phyloP scores from a whole-genome alignment of 2,113 vertebrate genomes.

The Poeciliopsis prolifica region DNA sequence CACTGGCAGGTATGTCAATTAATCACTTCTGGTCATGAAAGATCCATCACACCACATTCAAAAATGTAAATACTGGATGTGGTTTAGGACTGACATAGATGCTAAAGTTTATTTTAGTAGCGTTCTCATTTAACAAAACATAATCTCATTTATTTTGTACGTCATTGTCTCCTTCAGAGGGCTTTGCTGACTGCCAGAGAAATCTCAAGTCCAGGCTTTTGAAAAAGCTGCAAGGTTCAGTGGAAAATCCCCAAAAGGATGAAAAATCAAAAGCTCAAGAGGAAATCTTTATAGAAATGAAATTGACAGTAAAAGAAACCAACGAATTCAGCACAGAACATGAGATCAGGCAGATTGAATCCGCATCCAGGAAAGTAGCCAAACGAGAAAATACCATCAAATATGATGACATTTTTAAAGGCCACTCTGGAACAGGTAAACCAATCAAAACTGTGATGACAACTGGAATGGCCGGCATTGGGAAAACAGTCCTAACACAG shows the following conservation, averaged over 20 bases:
- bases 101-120: not conserved
- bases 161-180: conserved; percentile 6
- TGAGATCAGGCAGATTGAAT: conserved; percentile 38
- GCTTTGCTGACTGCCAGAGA: conserved; percentile 8
- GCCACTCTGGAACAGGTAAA: not conserved
- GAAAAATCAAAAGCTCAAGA: conserved; percentile 9
- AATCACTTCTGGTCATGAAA: not conserved
- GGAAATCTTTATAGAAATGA: conserved; percentile 9
- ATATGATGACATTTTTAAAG: conserved; percentile 6
- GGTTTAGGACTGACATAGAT: no score
- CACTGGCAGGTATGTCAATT: conserved; percentile 5
- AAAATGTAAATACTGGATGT: not conserved
- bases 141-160: not conserved
- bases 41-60: not conserved
- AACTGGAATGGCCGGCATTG: not conserved
- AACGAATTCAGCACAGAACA: conserved; percentile 19
- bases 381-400: conserved; percentile 22
- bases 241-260: not conserved
- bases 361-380: conserved; percentile 8
- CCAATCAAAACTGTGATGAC: not conserved
- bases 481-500: not conserved
- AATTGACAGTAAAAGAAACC: not conserved
- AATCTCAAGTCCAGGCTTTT: conserved; percentile 20
- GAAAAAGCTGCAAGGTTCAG: conserved; percentile 12
- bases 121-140: not conserved